Conservation (phyloP, 2,888 invertebrate genomes). For the Acleris cristana region DNA sequence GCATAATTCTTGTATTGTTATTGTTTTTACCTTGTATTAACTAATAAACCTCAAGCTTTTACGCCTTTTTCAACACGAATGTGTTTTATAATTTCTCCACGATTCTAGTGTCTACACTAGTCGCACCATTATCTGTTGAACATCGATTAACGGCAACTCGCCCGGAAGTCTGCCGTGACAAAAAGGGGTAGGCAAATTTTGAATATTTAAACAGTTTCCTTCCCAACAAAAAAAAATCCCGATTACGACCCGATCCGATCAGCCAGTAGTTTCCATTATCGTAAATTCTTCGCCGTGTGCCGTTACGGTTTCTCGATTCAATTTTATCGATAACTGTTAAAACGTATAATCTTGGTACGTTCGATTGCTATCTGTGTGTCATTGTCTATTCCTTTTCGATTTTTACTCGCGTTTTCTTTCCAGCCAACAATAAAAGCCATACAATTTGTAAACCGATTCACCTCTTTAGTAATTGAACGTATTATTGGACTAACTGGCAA, state of each 20-base stretch:
- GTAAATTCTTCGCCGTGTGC: slow-evolving; percentile 50
- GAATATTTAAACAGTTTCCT: slow-evolving; percentile 68
- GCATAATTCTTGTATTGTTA: too few relatives aligned
- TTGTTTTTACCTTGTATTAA: too few relatives aligned
- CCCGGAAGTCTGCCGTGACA: slow-evolving; percentile 50
- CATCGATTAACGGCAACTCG: slow-evolving; percentile 46
- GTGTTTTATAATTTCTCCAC: too few relatives aligned
- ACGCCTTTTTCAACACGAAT: too few relatives aligned
- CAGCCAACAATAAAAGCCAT: slow-evolving; percentile 2
- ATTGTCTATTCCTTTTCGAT: slow-evolving; percentile 4
- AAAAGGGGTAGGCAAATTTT: slow-evolving; percentile 72
- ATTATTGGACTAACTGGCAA: slow-evolving; percentile 29
- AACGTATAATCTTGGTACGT: slow-evolving; percentile 36
- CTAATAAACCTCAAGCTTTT: too few relatives aligned
- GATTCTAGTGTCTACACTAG: not conserved
- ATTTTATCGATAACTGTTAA: slow-evolving; percentile 51
- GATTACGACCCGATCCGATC: slow-evolving; percentile 59
- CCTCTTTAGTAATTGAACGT: slow-evolving; percentile 28
- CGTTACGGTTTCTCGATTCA: slow-evolving; percentile 41
- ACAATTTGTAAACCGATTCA: slow-evolving; percentile 17
- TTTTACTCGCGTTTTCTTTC: slow-evolving; percentile 13
- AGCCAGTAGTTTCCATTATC: slow-evolving; percentile 57
- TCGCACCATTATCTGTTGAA: slow-evolving; percentile 20
- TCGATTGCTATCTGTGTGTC: slow-evolving; percentile 35
- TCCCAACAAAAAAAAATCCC: slow-evolving; percentile 55